A percentile compares a stretch with the other conserved stretches of the same genome.
Conservation (phyloP, 2,113 vertebrate species). For the Raphicerus campestris region DNA sequence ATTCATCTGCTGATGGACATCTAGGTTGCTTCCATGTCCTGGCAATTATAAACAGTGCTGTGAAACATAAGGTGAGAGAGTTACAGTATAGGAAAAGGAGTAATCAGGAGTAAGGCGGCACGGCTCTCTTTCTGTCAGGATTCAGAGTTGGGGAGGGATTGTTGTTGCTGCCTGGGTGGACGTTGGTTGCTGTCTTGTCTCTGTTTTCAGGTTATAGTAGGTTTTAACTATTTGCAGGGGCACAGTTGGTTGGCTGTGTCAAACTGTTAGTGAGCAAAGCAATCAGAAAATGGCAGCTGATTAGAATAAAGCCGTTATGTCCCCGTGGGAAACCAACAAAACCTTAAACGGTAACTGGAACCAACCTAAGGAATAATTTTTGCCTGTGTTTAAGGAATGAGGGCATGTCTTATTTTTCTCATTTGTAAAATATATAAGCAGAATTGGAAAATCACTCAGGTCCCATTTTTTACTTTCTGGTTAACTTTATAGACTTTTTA, state of each 20-base stretch:
- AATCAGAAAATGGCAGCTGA: conserved; percentile 39
- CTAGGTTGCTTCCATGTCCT: too few relatives aligned
- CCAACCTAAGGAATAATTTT: not conserved
- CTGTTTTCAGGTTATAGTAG: not conserved
- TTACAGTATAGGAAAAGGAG: not conserved
- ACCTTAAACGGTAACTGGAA: not conserved
- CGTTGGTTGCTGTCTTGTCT: not conserved
- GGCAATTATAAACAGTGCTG: too few relatives aligned
- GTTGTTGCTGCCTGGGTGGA: not conserved
- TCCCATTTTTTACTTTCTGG: not conserved
- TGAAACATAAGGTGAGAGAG: conserved; percentile 13
- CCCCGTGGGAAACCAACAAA: not conserved
- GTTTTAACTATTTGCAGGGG: not conserved
- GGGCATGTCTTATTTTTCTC: not conserved
- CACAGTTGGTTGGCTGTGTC: not conserved
- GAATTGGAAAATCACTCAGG: not conserved
- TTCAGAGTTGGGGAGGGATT: not conserved
- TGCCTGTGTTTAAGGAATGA: not conserved
- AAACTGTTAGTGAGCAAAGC: not conserved
- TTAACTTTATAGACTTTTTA: not conserved
- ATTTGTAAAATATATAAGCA: conserved; percentile 22
- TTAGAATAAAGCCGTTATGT: not conserved
- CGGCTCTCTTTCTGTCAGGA: not conserved
- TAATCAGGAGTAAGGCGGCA: not conserved
- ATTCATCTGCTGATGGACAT: too few relatives aligned